A percentile compares a stretch with the other conserved stretches of the same genome.
Conservation (phyloP, 2,888 invertebrate species). For the Beris chalybata region DNA sequence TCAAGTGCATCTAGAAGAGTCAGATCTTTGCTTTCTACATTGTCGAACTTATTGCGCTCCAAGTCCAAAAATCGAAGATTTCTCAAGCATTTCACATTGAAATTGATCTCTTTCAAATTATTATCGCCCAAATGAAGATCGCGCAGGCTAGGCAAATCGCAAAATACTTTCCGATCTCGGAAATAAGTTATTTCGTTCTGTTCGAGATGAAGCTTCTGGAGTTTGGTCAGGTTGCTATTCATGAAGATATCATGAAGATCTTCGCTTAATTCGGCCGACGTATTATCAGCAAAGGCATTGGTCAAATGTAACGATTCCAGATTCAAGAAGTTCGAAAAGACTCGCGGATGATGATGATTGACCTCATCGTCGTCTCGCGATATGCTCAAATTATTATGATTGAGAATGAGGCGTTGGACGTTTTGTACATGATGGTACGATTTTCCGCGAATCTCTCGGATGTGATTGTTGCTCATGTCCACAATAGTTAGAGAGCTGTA, state of each 20-base stretch:
- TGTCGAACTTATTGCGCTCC: slow-evolving; percentile 66
- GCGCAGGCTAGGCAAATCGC: slow-evolving; percentile 66
- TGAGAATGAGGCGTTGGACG: slow-evolving; percentile 68
- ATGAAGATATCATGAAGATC: slow-evolving; percentile 73
- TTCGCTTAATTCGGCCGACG: slow-evolving; percentile 63
- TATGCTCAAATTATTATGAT: slow-evolving; percentile 70
- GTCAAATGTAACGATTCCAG: slow-evolving; percentile 72
- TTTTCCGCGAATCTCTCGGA: slow-evolving; percentile 71
- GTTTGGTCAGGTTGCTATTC: slow-evolving; percentile 65
- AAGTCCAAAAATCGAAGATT: slow-evolving; percentile 69
- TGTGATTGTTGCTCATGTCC: slow-evolving; percentile 74
- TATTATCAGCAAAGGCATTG: slow-evolving; percentile 71
- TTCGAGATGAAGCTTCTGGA: slow-evolving; percentile 73
- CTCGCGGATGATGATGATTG: slow-evolving; percentile 66
- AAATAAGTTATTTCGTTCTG: slow-evolving; percentile 74
- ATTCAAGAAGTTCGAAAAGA: slow-evolving; percentile 70
- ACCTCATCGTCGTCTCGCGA: slow-evolving; percentile 60
- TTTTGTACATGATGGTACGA: slow-evolving; percentile 72
- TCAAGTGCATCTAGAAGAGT: slow-evolving; percentile 62
- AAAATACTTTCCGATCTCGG: slow-evolving; percentile 67
- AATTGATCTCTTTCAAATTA: slow-evolving; percentile 63
- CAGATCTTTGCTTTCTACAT: slow-evolving; percentile 62
- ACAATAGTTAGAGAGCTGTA: slow-evolving; percentile 64
- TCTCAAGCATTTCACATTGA: slow-evolving; percentile 67
- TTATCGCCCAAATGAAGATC: slow-evolving; percentile 74